Percentiles rank a stretch among this genome's conserved stretches.
Evolutionary conservation across 2,888 invertebrate species (phyloP).

Genomic region (Pristionchus arcanus): DNA sequence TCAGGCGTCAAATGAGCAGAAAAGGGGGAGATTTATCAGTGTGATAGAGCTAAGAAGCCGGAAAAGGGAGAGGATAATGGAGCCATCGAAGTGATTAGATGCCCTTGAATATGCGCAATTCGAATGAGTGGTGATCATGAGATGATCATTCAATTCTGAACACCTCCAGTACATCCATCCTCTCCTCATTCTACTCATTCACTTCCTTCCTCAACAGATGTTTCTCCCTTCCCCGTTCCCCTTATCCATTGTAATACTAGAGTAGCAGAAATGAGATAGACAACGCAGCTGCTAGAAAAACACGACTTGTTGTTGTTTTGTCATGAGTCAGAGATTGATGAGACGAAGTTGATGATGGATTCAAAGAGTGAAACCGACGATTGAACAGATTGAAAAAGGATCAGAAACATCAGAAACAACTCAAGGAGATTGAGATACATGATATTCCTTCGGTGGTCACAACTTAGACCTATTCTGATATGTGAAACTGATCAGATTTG

Average conservation of each 20-base stretch:
- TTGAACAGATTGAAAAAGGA: neutral
- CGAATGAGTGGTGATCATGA: neutral
- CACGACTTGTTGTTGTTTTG: constrained; percentile 22
- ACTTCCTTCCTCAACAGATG: neutral
- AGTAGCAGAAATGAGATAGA: neutral
- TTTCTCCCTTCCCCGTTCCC: neutral
- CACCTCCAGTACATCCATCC: neutral
- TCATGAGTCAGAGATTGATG: neutral
- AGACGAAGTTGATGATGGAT: neutral
- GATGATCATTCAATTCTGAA: neutral
- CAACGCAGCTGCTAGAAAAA: neutral
- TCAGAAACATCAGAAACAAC: neutral
- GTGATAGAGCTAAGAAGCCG: neutral
- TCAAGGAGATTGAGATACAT: neutral
- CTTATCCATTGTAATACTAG: constrained; percentile 33
- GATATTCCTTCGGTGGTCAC: neutral
- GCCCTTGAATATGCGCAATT: neutral
- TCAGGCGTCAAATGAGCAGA: constrained; percentile 3
- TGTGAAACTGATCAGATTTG: neutral
- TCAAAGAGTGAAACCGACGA: neutral
- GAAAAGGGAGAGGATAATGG: neutral
- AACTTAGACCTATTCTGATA: neutral
- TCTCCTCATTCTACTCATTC: neutral
- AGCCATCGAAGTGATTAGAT: neutral
- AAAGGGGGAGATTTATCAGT: neutral